Conservation (phyloP, 2,888 invertebrate species). For the Leptopilina drosophilae region DNA sequence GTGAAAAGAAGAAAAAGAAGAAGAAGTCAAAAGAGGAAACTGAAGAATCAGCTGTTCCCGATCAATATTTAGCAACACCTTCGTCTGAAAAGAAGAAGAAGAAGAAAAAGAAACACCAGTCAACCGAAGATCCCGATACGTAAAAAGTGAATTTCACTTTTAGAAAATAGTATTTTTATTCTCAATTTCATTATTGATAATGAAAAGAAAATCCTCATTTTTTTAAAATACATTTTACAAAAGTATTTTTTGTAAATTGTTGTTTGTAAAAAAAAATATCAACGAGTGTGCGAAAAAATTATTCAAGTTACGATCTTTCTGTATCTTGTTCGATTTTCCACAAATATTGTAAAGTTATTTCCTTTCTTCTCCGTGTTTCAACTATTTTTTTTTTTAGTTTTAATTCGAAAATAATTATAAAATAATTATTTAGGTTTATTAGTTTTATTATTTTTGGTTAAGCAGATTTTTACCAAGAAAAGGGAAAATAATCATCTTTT, state of each 20-base stretch:
- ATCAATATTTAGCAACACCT: constrained; percentile 59
- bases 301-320: too few species aligned
- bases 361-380: not conserved
- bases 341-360: not conserved
- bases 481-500: too few species aligned
- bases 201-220: not conserved
- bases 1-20: constrained; percentile 61
- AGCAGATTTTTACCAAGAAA: too few species aligned
- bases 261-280: too few species aligned
- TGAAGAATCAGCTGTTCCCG: constrained; percentile 60
- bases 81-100: constrained; percentile 51
- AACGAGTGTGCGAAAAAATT: too few species aligned
- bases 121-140: constrained; percentile 31
- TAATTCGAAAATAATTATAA: too few species aligned
- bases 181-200: not conserved
- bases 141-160: not conserved
- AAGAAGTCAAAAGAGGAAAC: constrained; percentile 69
- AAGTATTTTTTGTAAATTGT: too few species aligned
- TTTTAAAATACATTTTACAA: too few species aligned
- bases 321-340: too few species aligned
- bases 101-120: constrained; percentile 56
- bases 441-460: too few species aligned
- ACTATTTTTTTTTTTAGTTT: not conserved
- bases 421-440: too few species aligned
- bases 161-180: constrained; percentile 1